Evolutionary conservation across 2,113 vertebrate genomes (phyloP).

Genomic region (Phrynosoma platyrhinos): DNA sequence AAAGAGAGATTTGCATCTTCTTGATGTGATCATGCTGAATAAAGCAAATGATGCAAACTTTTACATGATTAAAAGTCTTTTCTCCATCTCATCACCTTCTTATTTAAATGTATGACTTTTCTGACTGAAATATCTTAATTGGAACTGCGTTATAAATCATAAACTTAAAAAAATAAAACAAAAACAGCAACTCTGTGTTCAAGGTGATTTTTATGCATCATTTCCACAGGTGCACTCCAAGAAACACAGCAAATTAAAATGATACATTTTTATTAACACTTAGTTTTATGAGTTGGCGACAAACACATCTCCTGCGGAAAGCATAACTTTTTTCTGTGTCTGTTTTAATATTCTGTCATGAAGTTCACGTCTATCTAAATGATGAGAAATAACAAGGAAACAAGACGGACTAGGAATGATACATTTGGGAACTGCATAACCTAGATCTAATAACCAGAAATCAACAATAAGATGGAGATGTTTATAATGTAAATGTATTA

Average conservation of each 20-base stretch:
- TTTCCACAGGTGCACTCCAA: slow-evolving; percentile 48
- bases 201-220: slow-evolving; percentile 56
- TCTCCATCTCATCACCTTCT: neutral
- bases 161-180: slow-evolving; percentile 33
- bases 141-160: slow-evolving; percentile 41
- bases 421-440: slow-evolving; percentile 18
- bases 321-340: slow-evolving; percentile 52
- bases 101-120: slow-evolving; percentile 24
- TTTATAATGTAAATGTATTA: slow-evolving; percentile 52
- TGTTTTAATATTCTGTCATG: slow-evolving; percentile 56
- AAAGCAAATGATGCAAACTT: neutral
- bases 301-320: slow-evolving; percentile 39
- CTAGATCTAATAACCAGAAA: slow-evolving; percentile 22
- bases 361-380: slow-evolving; percentile 25
- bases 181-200: slow-evolving; percentile 3
- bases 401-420: slow-evolving; percentile 10
- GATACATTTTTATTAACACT: slow-evolving; percentile 48
- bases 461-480: slow-evolving; percentile 43
- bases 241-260: slow-evolving; percentile 70
- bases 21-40: neutral
- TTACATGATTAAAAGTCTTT: neutral
- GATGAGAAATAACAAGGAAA: slow-evolving; percentile 45
- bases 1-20: neutral
- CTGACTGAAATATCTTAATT: slow-evolving; percentile 19
- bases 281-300: slow-evolving; percentile 27